A percentile compares a stretch with the other conserved stretches of the same genome.
phyloP scores from a whole-genome alignment of 2,113 vertebrate species.

The Dendropsophus ebraccatus region DNA sequence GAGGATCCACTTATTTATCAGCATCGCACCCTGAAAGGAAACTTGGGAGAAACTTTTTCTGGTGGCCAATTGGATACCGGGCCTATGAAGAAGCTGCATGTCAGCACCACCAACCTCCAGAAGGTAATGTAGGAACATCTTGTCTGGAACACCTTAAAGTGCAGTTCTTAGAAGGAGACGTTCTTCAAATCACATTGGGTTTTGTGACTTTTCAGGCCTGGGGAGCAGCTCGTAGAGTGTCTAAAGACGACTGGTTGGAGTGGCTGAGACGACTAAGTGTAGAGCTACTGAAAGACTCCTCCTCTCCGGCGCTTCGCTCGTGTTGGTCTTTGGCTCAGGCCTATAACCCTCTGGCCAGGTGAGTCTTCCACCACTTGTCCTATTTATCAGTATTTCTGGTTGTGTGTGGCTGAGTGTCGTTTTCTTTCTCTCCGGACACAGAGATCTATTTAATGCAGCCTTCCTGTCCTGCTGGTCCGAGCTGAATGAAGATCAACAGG shows the following conservation, averaged over 20 bases:
- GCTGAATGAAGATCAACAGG: conserved; percentile 96
- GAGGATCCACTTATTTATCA: conserved; percentile 96
- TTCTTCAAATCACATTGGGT: not conserved
- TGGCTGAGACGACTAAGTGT: conserved; percentile 94
- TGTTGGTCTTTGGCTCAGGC: conserved; percentile 98
- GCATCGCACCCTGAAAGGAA: conserved; percentile 85
- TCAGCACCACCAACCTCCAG: conserved; percentile 97
- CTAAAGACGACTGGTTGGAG: conserved; percentile 98
- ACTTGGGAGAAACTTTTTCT: conserved; percentile 84
- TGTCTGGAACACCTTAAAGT: not conserved
- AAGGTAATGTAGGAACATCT: conserved; percentile 76
- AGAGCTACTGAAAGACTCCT: conserved; percentile 96
- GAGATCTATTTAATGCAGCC: conserved; percentile 96
- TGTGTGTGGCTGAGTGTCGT: not conserved
- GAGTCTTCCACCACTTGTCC: conserved; percentile 20
- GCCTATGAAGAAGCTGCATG: conserved; percentile 97
- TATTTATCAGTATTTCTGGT: not conserved
- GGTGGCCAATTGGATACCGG: conserved; percentile 91
- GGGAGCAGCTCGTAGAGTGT: conserved; percentile 96
- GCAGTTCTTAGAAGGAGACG: no score
- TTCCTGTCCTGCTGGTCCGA: conserved; percentile 99
- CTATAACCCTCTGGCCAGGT: conserved; percentile 98
- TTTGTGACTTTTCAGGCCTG: conserved; percentile 80
- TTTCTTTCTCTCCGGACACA: conserved; percentile 62
- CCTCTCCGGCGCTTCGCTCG: conserved; percentile 91